phyloP scores from a whole-genome alignment of 2,888 invertebrate genomes.

The Pandemis heparana region DNA sequence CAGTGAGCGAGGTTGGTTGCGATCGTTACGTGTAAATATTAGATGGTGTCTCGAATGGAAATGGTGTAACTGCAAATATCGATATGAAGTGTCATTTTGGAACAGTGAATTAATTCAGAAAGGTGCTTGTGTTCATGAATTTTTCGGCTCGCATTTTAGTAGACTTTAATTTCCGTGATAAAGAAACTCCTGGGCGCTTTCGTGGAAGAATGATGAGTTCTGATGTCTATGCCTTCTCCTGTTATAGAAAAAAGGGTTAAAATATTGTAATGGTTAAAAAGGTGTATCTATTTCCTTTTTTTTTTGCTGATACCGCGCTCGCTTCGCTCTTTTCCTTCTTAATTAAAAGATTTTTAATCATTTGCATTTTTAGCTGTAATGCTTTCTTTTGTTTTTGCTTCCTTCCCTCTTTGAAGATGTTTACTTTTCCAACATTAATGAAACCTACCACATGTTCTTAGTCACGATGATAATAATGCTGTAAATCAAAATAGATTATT shows the following conservation, averaged over 20 bases:
- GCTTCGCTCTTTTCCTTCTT: background rate
- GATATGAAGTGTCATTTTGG: too few species aligned
- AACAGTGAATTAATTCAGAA: too few species aligned
- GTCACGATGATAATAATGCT: background rate
- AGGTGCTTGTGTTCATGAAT: too few species aligned
- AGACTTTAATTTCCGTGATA: background rate
- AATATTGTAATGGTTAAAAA: background rate
- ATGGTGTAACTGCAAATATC: too few species aligned
- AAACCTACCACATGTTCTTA: background rate
- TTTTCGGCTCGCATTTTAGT: background rate
- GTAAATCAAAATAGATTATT: too few species aligned
- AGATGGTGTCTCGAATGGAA: too few species aligned
- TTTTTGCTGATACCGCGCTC: background rate
- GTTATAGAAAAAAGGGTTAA: background rate
- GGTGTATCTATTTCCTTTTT: background rate
- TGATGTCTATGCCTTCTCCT: background rate
- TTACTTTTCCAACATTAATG: too few species aligned
- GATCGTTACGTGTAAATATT: too few species aligned
- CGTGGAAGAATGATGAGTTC: background rate
- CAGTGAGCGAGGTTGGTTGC: too few species aligned
- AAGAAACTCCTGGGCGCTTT: background rate
- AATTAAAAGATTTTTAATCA: background rate
- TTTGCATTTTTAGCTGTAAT: background rate
- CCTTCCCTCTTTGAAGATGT: background rate
- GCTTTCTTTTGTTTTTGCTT: slow-evolving; percentile 1